Evolutionary conservation across 2,113 vertebrate species (phyloP).

Genomic region (Lophotis ruficrista): DNA sequence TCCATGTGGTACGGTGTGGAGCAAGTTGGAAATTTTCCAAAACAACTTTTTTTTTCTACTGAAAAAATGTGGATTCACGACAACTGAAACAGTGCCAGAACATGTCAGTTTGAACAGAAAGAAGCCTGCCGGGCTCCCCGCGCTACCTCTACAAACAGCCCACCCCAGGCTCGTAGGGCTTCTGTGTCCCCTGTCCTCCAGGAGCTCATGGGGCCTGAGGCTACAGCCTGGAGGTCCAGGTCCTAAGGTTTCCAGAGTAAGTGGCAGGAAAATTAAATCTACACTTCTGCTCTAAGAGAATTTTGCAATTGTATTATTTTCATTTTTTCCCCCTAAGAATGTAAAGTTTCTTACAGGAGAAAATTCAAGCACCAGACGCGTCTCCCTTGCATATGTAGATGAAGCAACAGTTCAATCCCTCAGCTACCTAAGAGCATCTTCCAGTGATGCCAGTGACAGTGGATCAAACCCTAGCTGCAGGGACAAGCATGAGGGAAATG

Average conservation of each 20-base stretch:
- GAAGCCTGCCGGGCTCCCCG: not conserved
- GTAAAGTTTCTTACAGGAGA: not conserved
- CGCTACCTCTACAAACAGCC: not conserved
- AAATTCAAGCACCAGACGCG: not conserved
- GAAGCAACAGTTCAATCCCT: not conserved
- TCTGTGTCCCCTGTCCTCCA: not conserved
- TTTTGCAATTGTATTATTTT: not conserved
- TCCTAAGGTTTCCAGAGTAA: not conserved
- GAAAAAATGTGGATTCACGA: not conserved
- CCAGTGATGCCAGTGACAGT: not conserved
- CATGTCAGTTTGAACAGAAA: not conserved
- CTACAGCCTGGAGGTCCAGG: not conserved
- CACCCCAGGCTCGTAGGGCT: not conserved
- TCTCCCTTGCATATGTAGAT: not conserved
- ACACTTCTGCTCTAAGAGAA: not conserved
- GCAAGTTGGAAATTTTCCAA: not conserved
- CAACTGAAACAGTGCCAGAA: not conserved
- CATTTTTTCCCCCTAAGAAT: not conserved
- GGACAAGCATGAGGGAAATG: not conserved
- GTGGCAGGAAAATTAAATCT: not conserved
- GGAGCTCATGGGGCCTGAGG: not conserved
- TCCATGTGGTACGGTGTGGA: not conserved
- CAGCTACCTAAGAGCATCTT: not conserved
- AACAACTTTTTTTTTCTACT: not conserved
- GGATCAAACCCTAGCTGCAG: not conserved